Percentiles rank a stretch among this genome's conserved stretches.
Evolutionary conservation across 2,113 vertebrate genomes (phyloP).

Genomic region (Peromyscus polionotus): DNA sequence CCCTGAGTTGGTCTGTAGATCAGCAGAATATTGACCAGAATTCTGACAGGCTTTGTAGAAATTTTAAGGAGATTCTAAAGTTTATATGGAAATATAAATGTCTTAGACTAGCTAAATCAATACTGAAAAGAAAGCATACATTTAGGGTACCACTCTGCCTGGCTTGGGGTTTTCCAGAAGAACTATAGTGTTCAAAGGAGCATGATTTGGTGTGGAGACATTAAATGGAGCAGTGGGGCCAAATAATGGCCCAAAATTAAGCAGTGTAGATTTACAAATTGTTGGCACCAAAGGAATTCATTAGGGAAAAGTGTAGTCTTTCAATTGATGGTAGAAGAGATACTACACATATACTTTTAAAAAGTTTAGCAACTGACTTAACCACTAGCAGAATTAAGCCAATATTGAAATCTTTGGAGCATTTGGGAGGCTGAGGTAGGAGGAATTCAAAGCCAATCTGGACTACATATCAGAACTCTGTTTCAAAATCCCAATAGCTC

Average conservation of each 20-base stretch:
- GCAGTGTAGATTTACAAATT: neutral
- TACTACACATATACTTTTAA: neutral
- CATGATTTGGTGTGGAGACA: neutral
- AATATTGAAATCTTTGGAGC: neutral
- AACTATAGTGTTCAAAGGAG: neutral
- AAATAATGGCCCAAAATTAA: neutral
- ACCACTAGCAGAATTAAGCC: neutral
- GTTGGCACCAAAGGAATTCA: neutral
- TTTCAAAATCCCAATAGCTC: neutral
- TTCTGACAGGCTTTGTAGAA: neutral
- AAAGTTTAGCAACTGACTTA: neutral
- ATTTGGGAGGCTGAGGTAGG: neutral
- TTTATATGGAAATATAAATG: neutral
- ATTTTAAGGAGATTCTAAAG: neutral
- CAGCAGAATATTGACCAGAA: no score
- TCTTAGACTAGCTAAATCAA: neutral
- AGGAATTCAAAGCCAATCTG: neutral
- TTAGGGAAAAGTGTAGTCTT: neutral
- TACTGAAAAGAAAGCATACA: neutral
- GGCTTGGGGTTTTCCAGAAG: neutral
- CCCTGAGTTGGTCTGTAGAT: no score
- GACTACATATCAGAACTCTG: neutral
- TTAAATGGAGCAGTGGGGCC: neutral
- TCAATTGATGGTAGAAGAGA: neutral
- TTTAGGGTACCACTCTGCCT: neutral